Conservation (phyloP, 2,113 vertebrate species). For the Anolis carolinensis region DNA sequence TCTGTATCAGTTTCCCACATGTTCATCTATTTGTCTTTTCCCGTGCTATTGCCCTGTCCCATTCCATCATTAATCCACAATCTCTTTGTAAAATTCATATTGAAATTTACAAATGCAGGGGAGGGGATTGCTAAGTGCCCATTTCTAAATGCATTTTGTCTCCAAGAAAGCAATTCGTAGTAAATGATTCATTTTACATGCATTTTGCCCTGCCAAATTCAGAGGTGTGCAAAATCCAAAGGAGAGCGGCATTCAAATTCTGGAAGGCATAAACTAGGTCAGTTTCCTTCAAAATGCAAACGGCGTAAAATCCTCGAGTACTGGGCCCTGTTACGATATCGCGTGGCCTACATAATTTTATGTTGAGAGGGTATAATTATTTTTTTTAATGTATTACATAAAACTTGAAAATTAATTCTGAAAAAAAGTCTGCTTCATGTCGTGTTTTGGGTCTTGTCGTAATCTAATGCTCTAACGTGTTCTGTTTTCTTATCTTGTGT, state of each 20-base stretch:
- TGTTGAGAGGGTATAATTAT: too few relatives aligned
- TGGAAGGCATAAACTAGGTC: too few relatives aligned
- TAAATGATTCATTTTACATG: neutral
- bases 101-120: neutral
- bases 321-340: too few relatives aligned
- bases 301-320: neutral
- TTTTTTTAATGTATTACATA: too few relatives aligned
- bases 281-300: neutral
- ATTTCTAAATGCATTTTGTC: neutral
- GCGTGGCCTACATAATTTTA: too few relatives aligned
- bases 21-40: neutral
- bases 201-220: neutral
- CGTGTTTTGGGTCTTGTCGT: too few relatives aligned
- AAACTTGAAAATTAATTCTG: too few relatives aligned
- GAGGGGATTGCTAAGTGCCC: neutral
- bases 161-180: neutral
- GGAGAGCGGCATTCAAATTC: neutral
- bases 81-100: neutral
- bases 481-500: too few relatives aligned
- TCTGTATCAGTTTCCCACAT: neutral
- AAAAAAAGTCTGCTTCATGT: too few relatives aligned
- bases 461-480: too few relatives aligned
- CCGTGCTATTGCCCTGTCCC: neutral
- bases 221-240: neutral
- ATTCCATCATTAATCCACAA: neutral